phyloP scores from a whole-genome alignment of 2,888 invertebrate species.

The Disparrhopalites patrizii region DNA sequence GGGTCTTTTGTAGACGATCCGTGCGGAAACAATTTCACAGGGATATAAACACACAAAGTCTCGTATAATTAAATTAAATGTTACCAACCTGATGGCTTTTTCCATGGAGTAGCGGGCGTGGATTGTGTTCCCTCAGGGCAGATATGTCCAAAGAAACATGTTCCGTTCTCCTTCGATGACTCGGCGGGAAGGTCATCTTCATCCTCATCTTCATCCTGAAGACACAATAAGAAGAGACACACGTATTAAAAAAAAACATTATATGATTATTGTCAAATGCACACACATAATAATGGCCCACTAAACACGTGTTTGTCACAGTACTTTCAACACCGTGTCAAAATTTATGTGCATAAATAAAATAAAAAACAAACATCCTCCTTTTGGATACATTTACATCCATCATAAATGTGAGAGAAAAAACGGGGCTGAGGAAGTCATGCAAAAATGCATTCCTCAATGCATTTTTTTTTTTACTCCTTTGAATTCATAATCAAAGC shows the following conservation, averaged over 20 bases:
- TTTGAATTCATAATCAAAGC: no score
- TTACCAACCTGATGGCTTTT: slow-evolving; percentile 31
- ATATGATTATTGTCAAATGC: background rate
- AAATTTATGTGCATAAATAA: no score
- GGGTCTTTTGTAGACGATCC: no score
- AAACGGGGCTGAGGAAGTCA: no score
- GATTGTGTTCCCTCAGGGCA: slow-evolving; percentile 47
- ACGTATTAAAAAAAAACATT: background rate
- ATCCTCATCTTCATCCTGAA: slow-evolving; percentile 40
- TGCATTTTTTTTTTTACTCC: no score
- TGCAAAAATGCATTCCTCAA: no score
- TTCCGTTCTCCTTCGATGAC: slow-evolving; percentile 36
- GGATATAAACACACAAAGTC: no score
- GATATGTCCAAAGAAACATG: slow-evolving; percentile 46
- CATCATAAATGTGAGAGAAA: no score
- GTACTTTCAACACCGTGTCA: background rate
- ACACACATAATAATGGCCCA: background rate
- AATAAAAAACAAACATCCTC: no score
- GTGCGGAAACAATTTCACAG: no score
- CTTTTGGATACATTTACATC: no score
- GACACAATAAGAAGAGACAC: background rate
- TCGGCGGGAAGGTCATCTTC: slow-evolving; percentile 42
- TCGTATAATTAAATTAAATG: background rate
- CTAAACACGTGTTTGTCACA: background rate
- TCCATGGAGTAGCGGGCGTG: slow-evolving; percentile 45